Percentiles rank a stretch among this genome's conserved stretches.
Evolutionary conservation across 2,797 vertebrate species (phyloP).

Genomic region (Yasuhikotakia modesta): DNA sequence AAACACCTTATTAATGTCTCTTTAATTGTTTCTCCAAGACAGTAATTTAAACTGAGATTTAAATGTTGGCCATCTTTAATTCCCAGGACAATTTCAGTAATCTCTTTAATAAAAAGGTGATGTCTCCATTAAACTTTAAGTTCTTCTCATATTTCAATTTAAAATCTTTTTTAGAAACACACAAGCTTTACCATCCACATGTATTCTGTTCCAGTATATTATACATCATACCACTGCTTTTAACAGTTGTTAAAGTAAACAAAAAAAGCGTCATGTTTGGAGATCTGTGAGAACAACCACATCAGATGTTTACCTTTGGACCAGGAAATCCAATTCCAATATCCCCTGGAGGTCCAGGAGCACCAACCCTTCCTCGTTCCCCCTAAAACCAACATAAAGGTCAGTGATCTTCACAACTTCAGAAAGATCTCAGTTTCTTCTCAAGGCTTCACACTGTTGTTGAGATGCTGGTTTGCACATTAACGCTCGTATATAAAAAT

Average conservation of each 20-base stretch:
- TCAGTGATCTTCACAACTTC: background rate
- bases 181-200: no score
- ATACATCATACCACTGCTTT: background rate
- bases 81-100: no score
- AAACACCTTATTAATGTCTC: background rate
- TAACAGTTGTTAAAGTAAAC: background rate
- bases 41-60: background rate
- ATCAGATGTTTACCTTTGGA: constrained; percentile 66
- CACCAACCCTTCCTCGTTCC: constrained; percentile 78
- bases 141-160: no score
- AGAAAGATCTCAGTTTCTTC: no score
- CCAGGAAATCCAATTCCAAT: constrained; percentile 75
- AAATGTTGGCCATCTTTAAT: background rate
- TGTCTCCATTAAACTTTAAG: no score
- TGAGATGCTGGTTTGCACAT: no score
- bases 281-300: background rate
- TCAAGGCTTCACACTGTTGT: no score
- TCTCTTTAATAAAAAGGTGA: no score
- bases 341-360: constrained; percentile 76
- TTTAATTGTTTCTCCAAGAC: background rate
- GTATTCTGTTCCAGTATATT: background rate
- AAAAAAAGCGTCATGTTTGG: background rate
- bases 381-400: constrained; percentile 70
- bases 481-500: background rate
- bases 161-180: no score